Base-by-base conservation (phyloP, 2,888 invertebrate genomes). In the Hirtodrosophila confusa region DNA sequence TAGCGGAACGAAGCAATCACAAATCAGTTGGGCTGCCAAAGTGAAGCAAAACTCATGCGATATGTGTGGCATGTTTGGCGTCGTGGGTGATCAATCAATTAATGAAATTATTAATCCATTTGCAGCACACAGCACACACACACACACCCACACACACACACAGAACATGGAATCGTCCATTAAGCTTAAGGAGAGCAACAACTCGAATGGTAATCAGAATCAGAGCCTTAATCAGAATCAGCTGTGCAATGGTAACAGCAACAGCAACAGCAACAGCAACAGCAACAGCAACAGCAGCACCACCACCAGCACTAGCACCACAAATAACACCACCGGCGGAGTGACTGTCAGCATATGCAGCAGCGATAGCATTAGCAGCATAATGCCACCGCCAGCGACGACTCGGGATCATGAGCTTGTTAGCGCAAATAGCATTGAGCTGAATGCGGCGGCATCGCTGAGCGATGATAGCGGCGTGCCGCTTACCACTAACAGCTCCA, bases 391-490 rank as follows among this genome's bases (percentile, higher is more conserved):
- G 12, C 86, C 66, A 0, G 47, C 47, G 4, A 45, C 60, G 37
- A 23, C 56, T 33, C 74, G 74, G 1, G 74, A 86, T 48, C 90
- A 90, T 60, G 90, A 91, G 53, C 73, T 92, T 70, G 87, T 90
- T 35, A 92, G 91, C 73, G 89, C 90, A 62, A 91, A 91, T 65
- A 92, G 91, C 80, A 91, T 91, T 62, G 92, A 92, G 58, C 73
- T 92, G 58, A 92, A 92, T 80, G 90, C 90, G 33, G 91, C 89
- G 12, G 90, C 91, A 53, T 92, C 92, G 35, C 62, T 91, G 27
- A 91, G 91, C 75, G 92, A 92, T 72, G 92, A 92, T 64, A 92
- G 92, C 37, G 92, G 92, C 10, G 90, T 92, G 9, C 91, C 91
- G 8, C 74, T 91, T 23, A 91, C 91, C 49, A 91, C 91, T 45